A percentile compares a stretch with the other conserved stretches of the same genome.
Evolutionary conservation across 2,113 vertebrate genomes (phyloP).

Genomic region (Semnornis frantzii): DNA sequence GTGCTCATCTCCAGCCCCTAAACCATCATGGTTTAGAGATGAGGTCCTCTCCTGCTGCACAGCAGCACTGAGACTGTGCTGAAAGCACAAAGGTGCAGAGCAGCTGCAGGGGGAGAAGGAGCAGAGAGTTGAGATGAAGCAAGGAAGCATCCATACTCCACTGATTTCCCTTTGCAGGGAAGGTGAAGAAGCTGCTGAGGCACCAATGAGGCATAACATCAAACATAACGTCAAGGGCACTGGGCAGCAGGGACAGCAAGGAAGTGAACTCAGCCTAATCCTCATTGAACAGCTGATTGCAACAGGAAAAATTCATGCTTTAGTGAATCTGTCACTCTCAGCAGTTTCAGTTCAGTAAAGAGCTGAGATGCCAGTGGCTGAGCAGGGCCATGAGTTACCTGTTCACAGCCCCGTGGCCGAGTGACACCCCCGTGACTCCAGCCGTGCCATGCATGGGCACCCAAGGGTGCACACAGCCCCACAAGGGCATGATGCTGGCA

Average conservation of each 20-base stretch:
- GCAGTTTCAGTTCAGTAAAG: not conserved
- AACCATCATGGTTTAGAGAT: not conserved
- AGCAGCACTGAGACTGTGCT: fast-evolving
- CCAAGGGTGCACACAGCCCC: not conserved
- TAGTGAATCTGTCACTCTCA: not conserved
- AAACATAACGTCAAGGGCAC: not conserved
- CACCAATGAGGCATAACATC: not conserved
- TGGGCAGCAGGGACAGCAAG: not conserved
- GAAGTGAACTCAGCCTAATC: not conserved
- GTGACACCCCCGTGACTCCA: not conserved
- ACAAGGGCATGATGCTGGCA: fast-evolving
- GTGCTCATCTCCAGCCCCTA: not conserved
- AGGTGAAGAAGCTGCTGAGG: not conserved
- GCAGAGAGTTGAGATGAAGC: not conserved
- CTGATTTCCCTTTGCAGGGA: not conserved
- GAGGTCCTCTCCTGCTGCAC: not conserved
- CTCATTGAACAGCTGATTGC: not conserved
- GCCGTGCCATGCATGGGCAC: not conserved
- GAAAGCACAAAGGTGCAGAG: not conserved
- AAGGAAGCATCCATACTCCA: not conserved
- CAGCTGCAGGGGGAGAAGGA: not conserved
- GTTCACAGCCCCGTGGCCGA: fast-evolving
- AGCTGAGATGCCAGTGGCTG: not conserved
- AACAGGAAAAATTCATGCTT: not conserved
- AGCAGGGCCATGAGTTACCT: not conserved